These are phyloP conservation scores for Chloroclysta siterata DNA, from an alignment of 2,888 invertebrate genomes.

Conservation along the genomic window DNA sequence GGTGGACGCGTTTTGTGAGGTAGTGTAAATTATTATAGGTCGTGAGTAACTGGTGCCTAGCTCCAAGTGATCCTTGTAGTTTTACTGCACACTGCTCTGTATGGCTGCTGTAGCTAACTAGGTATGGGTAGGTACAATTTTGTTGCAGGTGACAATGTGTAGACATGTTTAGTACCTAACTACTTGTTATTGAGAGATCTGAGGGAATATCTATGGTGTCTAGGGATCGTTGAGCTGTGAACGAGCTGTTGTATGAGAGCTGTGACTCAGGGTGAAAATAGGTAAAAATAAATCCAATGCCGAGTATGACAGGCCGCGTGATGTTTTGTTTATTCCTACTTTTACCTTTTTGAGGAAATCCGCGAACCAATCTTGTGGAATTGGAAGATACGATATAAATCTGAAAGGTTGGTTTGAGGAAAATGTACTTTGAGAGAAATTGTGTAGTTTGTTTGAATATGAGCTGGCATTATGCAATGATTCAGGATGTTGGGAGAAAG, in stretches of 20 bases:
- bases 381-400: slow-evolving; percentile 23
- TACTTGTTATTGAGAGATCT: no score
- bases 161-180: no score
- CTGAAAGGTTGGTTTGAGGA: slow-evolving; percentile 1
- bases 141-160: no score
- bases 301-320: slow-evolving; percentile 41
- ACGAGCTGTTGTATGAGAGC: slow-evolving; percentile 1
- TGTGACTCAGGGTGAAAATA: slow-evolving; percentile 31
- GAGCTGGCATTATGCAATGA: background rate
- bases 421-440: slow-evolving; percentile 12
- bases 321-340: slow-evolving; percentile 48
- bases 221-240: background rate
- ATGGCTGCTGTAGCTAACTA: no score
- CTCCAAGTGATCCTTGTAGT: no score
- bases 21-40: no score
- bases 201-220: no score
- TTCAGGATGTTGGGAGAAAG: background rate
- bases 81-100: no score
- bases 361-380: slow-evolving; percentile 24
- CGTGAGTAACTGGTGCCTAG: no score
- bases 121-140: no score
- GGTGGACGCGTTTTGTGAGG: no score
- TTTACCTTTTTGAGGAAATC: slow-evolving; percentile 43
- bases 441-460: slow-evolving; percentile 9
- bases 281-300: slow-evolving; percentile 51